Base-by-base conservation (phyloP, 2,888 invertebrate species). In the Pterostichus niger region DNA sequence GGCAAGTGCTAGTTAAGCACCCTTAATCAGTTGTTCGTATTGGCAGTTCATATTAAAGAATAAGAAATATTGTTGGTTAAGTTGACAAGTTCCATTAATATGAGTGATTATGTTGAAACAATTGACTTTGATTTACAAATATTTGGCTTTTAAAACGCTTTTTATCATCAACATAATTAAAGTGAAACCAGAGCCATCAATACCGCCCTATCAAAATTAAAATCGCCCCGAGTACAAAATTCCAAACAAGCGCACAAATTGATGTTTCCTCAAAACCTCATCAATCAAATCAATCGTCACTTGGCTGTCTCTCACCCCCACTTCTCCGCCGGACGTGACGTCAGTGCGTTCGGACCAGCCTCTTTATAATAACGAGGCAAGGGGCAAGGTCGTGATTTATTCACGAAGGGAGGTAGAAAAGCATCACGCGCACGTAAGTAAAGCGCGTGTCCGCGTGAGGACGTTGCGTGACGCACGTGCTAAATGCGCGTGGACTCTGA, bases 191-290 rank as follows among this genome's bases (percentile, higher is more conserved):
- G n/a, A 59, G n/a, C 35, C 35, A 64, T 64, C 13, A 40, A 64
- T 64, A 64, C 13, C 35, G 11, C 10, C 49, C 64, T 64, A 64
- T 64, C 64, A 35, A 64, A 64, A 64, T 64, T 64, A 64, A 64
- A 64, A 64, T 64, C 64, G 33, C 1, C 3, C 64, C 64, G 35
- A 13, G 35, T 33, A 64, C 35, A 64, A 64, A 64, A 64, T 13
- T 64, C 64, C 64, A 64, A 64, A 64, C 64, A 64, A 64, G 35
- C 64, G 31, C 64, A 33, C 64, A 64, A 64, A 64, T 64, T 64
- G 64, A 64, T 35, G 64, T 35, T 64, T 35, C 64, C 64, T 64
- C 49, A 2, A 49, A 35, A 59, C 35, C 64, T 64, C 64, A 64
- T 64, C 64, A 64, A 64, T 64, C 64, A 64, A 33, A 64, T 33